phyloP scores from a whole-genome alignment of 1,140 invertebrate species.

The Hyles vespertilio region DNA sequence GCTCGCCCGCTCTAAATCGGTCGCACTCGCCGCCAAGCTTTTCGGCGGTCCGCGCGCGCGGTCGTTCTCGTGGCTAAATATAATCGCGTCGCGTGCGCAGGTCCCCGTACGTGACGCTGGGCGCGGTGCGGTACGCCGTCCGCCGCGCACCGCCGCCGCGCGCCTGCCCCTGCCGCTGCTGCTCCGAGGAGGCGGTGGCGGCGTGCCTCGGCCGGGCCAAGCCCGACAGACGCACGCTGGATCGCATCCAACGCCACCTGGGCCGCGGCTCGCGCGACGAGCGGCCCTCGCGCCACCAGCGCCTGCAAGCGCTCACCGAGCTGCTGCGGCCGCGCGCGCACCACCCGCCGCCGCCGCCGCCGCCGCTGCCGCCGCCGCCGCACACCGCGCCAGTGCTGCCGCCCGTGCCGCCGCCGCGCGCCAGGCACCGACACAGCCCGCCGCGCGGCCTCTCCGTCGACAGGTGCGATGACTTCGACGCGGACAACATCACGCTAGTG shows the following conservation, averaged over 20 bases:
- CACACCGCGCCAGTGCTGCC: conserved; percentile 57
- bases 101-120: conserved; percentile 77
- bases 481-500: conserved; percentile 65
- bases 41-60: conserved; percentile 50
- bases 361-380: conserved; percentile 50
- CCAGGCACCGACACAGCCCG: conserved; percentile 53
- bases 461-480: conserved; percentile 60
- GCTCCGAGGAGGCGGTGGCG: conserved; percentile 72
- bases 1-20: conserved; percentile 64
- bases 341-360: conserved; percentile 43
- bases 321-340: conserved; percentile 76
- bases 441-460: conserved; percentile 55
- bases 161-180: conserved; percentile 64
- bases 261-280: conserved; percentile 78
- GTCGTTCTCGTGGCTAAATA: conserved; percentile 41
- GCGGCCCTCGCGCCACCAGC: conserved; percentile 78
- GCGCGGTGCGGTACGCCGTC: conserved; percentile 77
- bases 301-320: conserved; percentile 85
- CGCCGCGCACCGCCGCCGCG: conserved; percentile 72
- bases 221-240: conserved; percentile 80
- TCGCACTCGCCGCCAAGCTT: conserved; percentile 62
- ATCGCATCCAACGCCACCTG: conserved; percentile 85
- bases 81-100: conserved; percentile 59
- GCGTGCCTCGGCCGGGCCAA: conserved; percentile 71
- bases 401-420: conserved; percentile 56